Evolutionary conservation across 2,797 vertebrate species (phyloP).

Genomic region (Galaxias olidus): DNA sequence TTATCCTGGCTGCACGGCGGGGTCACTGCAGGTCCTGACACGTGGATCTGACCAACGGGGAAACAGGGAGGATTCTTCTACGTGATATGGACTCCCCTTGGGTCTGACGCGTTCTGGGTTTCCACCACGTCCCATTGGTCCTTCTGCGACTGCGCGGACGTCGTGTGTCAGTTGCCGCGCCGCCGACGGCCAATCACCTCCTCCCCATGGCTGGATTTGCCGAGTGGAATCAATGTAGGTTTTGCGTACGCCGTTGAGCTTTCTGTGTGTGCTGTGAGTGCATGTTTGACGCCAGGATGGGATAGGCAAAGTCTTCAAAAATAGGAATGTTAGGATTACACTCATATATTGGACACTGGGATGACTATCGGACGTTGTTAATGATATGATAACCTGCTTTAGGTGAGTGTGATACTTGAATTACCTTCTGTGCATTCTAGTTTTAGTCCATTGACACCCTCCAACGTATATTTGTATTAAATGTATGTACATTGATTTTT

Average conservation of each 20-base stretch:
- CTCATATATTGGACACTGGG: background rate
- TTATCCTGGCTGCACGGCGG: conserved; percentile 32
- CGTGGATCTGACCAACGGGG: conserved; percentile 58
- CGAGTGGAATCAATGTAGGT: conserved; percentile 12
- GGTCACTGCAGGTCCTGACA: conserved; percentile 52
- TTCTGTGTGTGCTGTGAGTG: background rate
- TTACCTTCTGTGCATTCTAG: background rate
- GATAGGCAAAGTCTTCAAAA: background rate
- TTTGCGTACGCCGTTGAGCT: conserved; percentile 17
- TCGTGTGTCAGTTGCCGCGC: conserved; percentile 38
- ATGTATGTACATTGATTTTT: background rate
- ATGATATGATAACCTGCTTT: background rate
- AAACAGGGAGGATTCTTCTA: conserved; percentile 64
- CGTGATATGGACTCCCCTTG: conserved; percentile 34
- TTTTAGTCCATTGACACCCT: background rate
- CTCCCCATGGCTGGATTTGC: conserved; percentile 30
- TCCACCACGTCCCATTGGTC: conserved; percentile 47
- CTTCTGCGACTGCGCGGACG: conserved; percentile 53
- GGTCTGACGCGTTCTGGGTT: conserved; percentile 18
- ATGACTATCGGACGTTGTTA: background rate
- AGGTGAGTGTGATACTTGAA: background rate
- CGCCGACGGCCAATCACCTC: conserved; percentile 56
- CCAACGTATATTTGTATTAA: background rate
- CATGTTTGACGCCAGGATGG: background rate
- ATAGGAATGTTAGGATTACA: background rate